Percentiles rank a stretch among this genome's conserved stretches.
Conservation (phyloP, 2,113 vertebrate species). For the Cyprinodon variegatus region DNA sequence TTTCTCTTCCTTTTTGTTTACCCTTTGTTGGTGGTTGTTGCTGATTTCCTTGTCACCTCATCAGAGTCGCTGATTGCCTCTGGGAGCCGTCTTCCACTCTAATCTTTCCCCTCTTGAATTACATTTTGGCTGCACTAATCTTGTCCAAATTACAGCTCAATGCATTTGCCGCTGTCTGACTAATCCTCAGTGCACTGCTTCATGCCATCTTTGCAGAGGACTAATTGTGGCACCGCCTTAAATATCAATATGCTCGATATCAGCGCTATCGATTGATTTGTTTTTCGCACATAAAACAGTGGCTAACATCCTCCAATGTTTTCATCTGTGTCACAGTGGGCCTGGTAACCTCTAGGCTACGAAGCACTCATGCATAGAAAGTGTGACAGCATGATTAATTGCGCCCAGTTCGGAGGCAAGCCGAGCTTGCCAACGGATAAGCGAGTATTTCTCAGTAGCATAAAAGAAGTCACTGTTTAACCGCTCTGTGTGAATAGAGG, state of each 20-base stretch:
- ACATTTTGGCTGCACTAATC: too few species aligned
- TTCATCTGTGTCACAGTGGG: constrained; percentile 44
- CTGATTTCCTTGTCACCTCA: too few species aligned
- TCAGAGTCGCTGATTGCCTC: too few species aligned
- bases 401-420: constrained; percentile 47
- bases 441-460: constrained; percentile 36
- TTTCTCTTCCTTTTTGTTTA: too few species aligned
- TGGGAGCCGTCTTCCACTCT: too few species aligned
- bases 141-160: too few species aligned
- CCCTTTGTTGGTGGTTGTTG: too few species aligned
- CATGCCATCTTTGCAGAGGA: neutral
- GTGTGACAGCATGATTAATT: constrained; percentile 74
- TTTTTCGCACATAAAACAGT: constrained; percentile 28
- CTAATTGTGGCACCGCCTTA: constrained; percentile 14
- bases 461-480: constrained; percentile 44
- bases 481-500: constrained; percentile 38
- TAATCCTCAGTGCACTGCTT: too few species aligned
- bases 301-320: constrained; percentile 25
- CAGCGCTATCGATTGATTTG: constrained; percentile 8
- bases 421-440: constrained; percentile 52
- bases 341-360: constrained; percentile 42
- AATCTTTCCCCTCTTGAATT: too few species aligned
- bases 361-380: constrained; percentile 43
- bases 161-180: too few species aligned
- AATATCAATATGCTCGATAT: neutral